Percentiles rank a stretch among this genome's conserved stretches.
Conservation (phyloP, 2,797 vertebrate genomes). For the Neomorphus geoffroyi region DNA sequence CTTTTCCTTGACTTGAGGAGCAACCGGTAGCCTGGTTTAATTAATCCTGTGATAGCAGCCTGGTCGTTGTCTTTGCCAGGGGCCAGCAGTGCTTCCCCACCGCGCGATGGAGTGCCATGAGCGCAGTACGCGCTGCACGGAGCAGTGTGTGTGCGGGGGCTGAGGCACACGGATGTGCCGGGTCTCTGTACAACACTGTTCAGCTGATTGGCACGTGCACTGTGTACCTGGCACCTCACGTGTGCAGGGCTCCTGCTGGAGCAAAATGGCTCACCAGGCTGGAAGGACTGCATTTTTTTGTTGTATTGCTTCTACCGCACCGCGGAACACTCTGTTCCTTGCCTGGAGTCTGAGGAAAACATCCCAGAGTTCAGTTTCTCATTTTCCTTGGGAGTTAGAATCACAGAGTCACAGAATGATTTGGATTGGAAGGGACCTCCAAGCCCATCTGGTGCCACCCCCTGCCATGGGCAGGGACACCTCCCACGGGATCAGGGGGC, state of each 20-base stretch:
- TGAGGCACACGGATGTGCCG: fast-evolving
- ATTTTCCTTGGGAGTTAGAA: too few relatives aligned
- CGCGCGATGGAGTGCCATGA: fast-evolving
- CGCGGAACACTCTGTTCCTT: neutral
- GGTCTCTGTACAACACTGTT: fast-evolving
- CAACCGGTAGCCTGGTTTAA: neutral
- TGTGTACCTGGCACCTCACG: fast-evolving
- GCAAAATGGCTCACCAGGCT: neutral
- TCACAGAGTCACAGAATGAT: too few relatives aligned
- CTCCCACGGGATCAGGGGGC: too few relatives aligned
- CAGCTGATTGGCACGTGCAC: fast-evolving
- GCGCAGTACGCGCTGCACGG: fast-evolving
- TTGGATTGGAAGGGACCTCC: too few relatives aligned
- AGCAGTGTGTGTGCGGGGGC: neutral
- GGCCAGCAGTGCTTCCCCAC: neutral
- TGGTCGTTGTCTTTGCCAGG: neutral
- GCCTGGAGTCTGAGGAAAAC: too few relatives aligned
- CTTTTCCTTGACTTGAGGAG: neutral
- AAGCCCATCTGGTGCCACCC: too few relatives aligned
- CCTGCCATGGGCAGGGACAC: too few relatives aligned
- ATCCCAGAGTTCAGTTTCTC: too few relatives aligned
- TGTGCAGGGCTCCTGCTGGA: neutral
- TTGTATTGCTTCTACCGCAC: neutral
- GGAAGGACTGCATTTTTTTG: neutral
- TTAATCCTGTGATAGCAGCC: neutral